Evolutionary conservation across 2,113 vertebrate genomes (phyloP), one percentile per base, ranked within the genome.

Genomic region (Collichthys lucidus): DNA sequence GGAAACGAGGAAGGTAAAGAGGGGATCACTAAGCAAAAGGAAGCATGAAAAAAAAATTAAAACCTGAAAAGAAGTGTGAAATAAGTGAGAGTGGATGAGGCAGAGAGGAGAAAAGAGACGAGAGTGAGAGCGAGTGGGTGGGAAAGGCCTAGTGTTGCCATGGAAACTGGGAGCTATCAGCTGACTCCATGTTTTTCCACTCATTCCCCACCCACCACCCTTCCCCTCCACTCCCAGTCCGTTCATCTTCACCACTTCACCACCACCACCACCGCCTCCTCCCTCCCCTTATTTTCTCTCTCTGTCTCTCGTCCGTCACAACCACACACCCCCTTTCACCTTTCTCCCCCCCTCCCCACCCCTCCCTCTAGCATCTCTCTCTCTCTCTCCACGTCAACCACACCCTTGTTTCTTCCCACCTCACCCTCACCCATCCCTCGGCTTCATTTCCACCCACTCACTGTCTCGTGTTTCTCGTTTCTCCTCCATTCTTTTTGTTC

Each of bases 161-260:
- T 95, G 95, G 94, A 95, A 95, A 96, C 95, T 94, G 90, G 90
- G 92, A 93, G 91, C 93, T 91, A 94, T 95, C 94, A 94, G 94
- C 93, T 94, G 93, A 94, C 92, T 94, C 91, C 91, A 88, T 93
- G 91, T 90, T 88, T 49, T 91, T 92, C 76, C 87, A 74, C 86
- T 89, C 49, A 17, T 63, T 83, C 83, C 79, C 73, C 84, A 80
- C 82, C 83, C 80, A 83, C 87, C 89, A 74, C 55, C 87, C 81
- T 80, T 84, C 64, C 68, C 14, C 74, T 77, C 68, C 71, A 72
- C 81, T 78, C 86, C 81, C 77, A 35, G 71, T 67, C 50, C 40
- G 19, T 60, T 75, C 75, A 20, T 83, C 85, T 85, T 83, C 85
- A 74, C 80, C 82, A 67, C 85, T 35, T 65, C 72, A 40, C 74